Evolutionary conservation across 2,797 vertebrate genomes (phyloP).

Genomic region (Anabacerthia variegaticeps): DNA sequence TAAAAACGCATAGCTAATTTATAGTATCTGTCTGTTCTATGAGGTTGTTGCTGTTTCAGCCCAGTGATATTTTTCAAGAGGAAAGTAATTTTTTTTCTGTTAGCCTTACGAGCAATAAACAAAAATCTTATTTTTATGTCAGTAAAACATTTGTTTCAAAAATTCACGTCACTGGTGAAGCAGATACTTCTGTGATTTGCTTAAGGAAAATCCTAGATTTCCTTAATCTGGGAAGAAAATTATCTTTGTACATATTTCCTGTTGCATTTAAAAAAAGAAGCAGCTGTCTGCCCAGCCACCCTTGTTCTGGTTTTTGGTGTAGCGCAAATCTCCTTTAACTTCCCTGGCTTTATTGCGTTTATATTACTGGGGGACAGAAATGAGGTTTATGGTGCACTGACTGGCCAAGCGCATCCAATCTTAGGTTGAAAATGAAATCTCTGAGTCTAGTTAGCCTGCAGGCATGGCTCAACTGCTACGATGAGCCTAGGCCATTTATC

Average conservation of each 20-base stretch:
- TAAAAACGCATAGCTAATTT: conserved; percentile 16
- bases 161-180: neutral
- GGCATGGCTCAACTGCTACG: neutral
- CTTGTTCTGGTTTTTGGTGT: neutral
- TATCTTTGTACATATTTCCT: neutral
- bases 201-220: neutral
- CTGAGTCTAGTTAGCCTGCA: neutral
- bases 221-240: neutral
- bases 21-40: neutral
- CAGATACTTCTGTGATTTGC: neutral
- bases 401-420: conserved; percentile 35
- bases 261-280: neutral
- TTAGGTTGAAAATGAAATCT: conserved; percentile 35
- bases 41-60: neutral
- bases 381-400: neutral
- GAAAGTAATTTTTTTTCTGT: neutral
- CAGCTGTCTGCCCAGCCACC: neutral
- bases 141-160: neutral
- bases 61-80: neutral
- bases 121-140: neutral
- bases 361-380: neutral
- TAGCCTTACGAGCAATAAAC: neutral
- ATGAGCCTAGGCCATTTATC: neutral
- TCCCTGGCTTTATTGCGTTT: neutral
- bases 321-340: neutral